These are phyloP conservation scores for Apomyelois bistriatella DNA, from an alignment of 2,888 invertebrate genomes.

Conservation along the genomic window DNA sequence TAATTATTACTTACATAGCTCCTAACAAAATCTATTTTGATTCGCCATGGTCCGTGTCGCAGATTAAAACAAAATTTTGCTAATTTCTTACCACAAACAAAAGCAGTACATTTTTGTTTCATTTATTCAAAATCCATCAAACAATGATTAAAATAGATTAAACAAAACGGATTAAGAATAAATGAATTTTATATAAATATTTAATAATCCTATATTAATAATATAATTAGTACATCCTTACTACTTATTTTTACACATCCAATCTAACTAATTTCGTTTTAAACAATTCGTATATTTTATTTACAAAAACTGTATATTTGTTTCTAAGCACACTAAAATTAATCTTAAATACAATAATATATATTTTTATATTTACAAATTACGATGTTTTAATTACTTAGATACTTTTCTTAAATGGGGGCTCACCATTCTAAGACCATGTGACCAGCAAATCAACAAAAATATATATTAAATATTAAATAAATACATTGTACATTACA, in stretches of 20 bases:
- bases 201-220: slow-evolving; percentile 21
- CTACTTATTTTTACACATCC: slow-evolving; percentile 31
- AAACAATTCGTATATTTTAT: slow-evolving; percentile 29
- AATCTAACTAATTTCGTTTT: slow-evolving; percentile 31
- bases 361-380: slow-evolving; percentile 31
- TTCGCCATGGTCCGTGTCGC: slow-evolving; percentile 41
- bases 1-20: slow-evolving; percentile 30
- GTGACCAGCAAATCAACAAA: slow-evolving; percentile 33
- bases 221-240: slow-evolving; percentile 31
- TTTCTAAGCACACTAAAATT: slow-evolving; percentile 28
- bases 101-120: slow-evolving; percentile 13
- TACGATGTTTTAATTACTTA: slow-evolving; percentile 10
- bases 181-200: slow-evolving; percentile 24
- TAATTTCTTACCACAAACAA: background rate
- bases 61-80: slow-evolving; percentile 18
- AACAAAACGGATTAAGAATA: slow-evolving; percentile 19
- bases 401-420: slow-evolving; percentile 71
- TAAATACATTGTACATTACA: slow-evolving; percentile 12
- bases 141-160: background rate
- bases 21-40: slow-evolving; percentile 31
- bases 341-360: slow-evolving; percentile 12
- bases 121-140: background rate
- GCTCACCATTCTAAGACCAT: slow-evolving; percentile 65
- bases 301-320: slow-evolving; percentile 21
- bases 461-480: background rate